Percentiles rank a stretch among this genome's conserved stretches.
Evolutionary conservation across 2,113 vertebrate genomes (phyloP).

Genomic region (Hippocampus guttulatus): DNA sequence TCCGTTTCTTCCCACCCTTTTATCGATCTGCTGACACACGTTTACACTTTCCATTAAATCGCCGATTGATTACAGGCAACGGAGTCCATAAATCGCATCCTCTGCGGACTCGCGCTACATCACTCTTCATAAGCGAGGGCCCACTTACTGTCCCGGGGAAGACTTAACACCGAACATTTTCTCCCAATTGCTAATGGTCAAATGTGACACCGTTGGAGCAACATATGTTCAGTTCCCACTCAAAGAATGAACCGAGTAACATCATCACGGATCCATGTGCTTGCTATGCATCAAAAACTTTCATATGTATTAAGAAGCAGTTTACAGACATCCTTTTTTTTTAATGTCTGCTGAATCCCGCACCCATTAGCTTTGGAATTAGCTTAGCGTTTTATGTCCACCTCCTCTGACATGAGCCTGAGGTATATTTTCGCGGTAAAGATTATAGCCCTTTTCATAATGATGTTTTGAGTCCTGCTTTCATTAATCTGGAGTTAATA

Average conservation of each 20-base stretch:
- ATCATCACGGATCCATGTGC: neutral
- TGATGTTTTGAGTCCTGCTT: constrained; percentile 35
- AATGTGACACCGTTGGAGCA: neutral
- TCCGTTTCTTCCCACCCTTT: constrained; percentile 40
- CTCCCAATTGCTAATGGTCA: neutral
- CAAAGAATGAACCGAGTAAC: neutral
- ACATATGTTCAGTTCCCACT: neutral
- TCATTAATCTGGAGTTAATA: constrained; percentile 62
- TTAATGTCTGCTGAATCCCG: constrained; percentile 4
- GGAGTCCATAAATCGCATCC: constrained; percentile 57
- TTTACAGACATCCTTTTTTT: neutral
- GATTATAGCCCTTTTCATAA: constrained; percentile 38
- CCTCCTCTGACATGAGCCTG: constrained; percentile 3
- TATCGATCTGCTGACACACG: constrained; percentile 72
- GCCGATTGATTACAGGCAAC: constrained; percentile 65
- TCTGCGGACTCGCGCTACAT: constrained; percentile 46
- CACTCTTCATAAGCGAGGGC: constrained; percentile 39
- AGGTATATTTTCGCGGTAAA: neutral
- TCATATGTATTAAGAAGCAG: neutral
- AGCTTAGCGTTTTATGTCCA: constrained; percentile 14
- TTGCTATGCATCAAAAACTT: too few relatives aligned
- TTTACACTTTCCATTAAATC: constrained; percentile 75
- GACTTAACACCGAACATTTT: constrained; percentile 3
- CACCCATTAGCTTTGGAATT: constrained; percentile 28
- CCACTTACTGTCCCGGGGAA: constrained; percentile 16